Percentiles rank a stretch among this genome's conserved stretches.
Evolutionary conservation across 2,888 invertebrate species (phyloP).

Genomic region (Tipula unca): DNA sequence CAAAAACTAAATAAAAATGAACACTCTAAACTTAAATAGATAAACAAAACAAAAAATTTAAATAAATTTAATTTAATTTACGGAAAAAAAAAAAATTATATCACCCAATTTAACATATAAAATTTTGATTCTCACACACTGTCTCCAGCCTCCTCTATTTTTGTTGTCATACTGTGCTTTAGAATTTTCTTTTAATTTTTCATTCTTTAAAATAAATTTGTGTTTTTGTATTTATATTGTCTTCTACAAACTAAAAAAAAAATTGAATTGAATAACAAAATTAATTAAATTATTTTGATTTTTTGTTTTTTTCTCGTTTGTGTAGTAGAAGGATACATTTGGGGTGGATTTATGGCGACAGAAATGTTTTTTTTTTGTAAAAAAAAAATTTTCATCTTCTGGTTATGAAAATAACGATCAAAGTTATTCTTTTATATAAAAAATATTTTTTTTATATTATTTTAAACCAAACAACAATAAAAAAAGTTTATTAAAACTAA

Average conservation of each 20-base stretch:
- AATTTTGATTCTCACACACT: background rate
- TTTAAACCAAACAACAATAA: background rate
- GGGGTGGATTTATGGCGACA: background rate
- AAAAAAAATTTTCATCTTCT: background rate
- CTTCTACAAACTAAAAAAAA: background rate
- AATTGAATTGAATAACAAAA: conserved; percentile 8
- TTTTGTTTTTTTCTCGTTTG: background rate
- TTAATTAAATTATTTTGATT: conserved; percentile 14
- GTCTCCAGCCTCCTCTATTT: background rate
- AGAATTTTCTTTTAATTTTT: background rate
- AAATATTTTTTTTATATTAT: background rate
- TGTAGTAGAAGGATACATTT: background rate
- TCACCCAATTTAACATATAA: conserved; percentile 8
- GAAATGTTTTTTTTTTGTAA: background rate
- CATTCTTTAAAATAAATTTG: background rate
- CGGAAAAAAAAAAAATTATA: background rate
- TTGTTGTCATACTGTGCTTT: background rate
- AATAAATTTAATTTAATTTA: conserved; percentile 8
- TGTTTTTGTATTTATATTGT: background rate
- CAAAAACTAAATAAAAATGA: background rate
- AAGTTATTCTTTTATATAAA: background rate
- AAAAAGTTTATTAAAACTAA: too few relatives aligned
- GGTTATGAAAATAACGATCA: background rate
- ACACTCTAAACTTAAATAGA: background rate
- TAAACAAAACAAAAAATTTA: background rate